Conservation (phyloP, 2,113 vertebrate genomes). For the Lophotis ruficrista region DNA sequence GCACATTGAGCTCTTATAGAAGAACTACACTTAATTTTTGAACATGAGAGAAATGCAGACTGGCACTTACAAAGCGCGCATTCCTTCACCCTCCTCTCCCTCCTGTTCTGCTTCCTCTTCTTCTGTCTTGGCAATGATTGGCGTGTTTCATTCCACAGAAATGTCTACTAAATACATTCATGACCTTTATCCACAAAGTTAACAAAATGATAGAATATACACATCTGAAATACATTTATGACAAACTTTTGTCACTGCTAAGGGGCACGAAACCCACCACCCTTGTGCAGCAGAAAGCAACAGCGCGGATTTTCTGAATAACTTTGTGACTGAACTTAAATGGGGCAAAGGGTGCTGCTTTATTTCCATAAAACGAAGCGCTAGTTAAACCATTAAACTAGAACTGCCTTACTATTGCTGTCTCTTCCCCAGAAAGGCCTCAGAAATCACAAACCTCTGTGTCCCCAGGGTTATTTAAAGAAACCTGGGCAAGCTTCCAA, state of each 20-base stretch:
- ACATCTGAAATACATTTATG: not conserved
- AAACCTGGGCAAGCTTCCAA: constrained; percentile 59
- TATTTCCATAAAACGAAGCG: not conserved
- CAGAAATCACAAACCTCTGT: not conserved
- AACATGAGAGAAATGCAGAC: not conserved
- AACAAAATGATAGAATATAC: not conserved
- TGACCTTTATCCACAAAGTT: not conserved
- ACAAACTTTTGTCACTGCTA: not conserved
- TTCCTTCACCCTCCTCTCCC: not conserved
- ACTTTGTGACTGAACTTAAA: not conserved
- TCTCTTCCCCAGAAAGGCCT: not conserved
- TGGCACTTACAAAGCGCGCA: not conserved
- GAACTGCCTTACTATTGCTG: not conserved
- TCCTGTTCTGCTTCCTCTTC: not conserved
- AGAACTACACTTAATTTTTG: not conserved
- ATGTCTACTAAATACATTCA: not conserved
- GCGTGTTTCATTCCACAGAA: not conserved
- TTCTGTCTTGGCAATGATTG: not conserved
- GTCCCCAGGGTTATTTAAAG: constrained; percentile 44
- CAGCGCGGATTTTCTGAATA: not conserved
- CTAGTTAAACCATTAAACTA: not conserved
- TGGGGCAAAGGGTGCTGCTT: not conserved
- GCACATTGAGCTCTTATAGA: not conserved
- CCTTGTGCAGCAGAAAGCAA: not conserved
- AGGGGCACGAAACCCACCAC: not conserved